Evolutionary conservation across 2,113 vertebrate genomes (phyloP), one percentile per base, ranked within the genome.

Genomic region (Toxostoma redivivum): DNA sequence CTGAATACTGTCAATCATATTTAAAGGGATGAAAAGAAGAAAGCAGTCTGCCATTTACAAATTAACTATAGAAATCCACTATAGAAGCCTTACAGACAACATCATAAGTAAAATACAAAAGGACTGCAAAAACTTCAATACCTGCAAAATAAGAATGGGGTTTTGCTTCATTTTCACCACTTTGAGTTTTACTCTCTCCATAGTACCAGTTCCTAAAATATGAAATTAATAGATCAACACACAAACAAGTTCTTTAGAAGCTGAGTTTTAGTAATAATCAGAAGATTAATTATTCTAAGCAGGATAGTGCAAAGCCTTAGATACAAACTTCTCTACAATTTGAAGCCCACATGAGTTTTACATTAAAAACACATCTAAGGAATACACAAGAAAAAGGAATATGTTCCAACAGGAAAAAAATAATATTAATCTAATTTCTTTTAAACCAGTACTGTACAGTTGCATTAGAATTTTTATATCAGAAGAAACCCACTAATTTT

Each of bases 181-280:
- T 79, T 85, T 42, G 10, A 53, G 27, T 56, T 85, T 79, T 71
- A 69, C 74, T 91, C 71, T 77, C 88, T 92, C 80, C 60, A 37
- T 58, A 73, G 35, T 81, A 89, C 73, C 85, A 92, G 22, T 79
- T 94, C 62, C 93, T 97, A 91, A 96, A 97, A 93, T 61, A 31
- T 64, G 82, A 81, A 96, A 95, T 76, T 51, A 81, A 62, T 81
- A 90, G 67, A 11, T 30, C 42, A 74, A 25, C 9, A 50, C 73
- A 62, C 45, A 94, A 57, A 69, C 19, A 76, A 66, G 17, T 66
- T 64, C 33, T 83, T 94, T 48, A 44, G 80, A 58, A 83, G 40
- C 14, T 40, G 24, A 90, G 19, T 58, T 85, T 80, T 77, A 86
- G 12, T 42, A 69, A 54, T 62, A 56, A 83, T 70, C 56, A 62